Evolutionary conservation across 2,797 vertebrate genomes (phyloP).

Genomic region (Cyclura pinguis): DNA sequence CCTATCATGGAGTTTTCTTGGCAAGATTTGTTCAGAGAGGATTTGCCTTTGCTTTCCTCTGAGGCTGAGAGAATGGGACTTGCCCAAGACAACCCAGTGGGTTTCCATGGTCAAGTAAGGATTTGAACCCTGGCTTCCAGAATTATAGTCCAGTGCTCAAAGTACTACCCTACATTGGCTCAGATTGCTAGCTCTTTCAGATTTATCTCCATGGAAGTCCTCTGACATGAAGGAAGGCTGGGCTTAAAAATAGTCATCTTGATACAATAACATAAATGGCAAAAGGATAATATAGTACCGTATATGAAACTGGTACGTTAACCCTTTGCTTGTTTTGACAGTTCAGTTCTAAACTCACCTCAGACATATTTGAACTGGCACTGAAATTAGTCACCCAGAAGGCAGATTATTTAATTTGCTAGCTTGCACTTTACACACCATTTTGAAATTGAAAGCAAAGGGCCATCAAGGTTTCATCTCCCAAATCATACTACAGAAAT

Average conservation of each 20-base stretch:
- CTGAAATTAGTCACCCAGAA: conserved; percentile 69
- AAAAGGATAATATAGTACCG: neutral
- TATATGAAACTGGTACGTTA: neutral
- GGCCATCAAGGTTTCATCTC: conserved; percentile 35
- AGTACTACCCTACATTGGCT: neutral
- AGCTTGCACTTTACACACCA: conserved; percentile 58
- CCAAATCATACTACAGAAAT: conserved; percentile 38
- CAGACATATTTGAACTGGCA: conserved; percentile 35
- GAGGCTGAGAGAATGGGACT: too few relatives aligned
- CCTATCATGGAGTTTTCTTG: too few relatives aligned
- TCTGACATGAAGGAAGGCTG: neutral
- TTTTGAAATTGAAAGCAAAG: conserved; percentile 41
- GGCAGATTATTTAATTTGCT: conserved; percentile 48
- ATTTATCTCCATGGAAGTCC: neutral
- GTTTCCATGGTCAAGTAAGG: neutral
- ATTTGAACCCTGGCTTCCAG: neutral
- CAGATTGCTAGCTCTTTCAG: neutral
- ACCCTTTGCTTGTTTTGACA: conserved; percentile 30
- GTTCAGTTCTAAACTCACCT: neutral
- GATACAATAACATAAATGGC: conserved; percentile 18
- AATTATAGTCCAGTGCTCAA: too few relatives aligned
- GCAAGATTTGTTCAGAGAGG: too few relatives aligned
- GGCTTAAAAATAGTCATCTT: conserved; percentile 13
- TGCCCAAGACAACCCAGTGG: too few relatives aligned
- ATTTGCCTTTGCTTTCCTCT: too few relatives aligned